These are phyloP conservation scores for Leucoraja erinaceus DNA, from an alignment of 2,113 vertebrate genomes.

Conservation along the genomic window DNA sequence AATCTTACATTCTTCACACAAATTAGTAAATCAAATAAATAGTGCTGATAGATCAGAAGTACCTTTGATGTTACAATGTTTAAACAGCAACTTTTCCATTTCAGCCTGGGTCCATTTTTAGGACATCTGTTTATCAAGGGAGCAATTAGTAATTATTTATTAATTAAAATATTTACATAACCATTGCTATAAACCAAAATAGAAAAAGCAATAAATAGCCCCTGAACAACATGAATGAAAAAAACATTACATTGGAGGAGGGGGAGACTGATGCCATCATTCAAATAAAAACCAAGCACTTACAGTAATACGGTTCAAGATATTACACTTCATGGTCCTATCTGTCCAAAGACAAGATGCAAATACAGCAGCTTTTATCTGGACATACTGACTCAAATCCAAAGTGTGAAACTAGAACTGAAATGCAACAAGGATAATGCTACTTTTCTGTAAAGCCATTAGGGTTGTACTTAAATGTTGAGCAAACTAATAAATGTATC, in stretches of 20 bases:
- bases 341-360: not conserved
- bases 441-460: not conserved
- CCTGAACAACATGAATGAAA: too few species aligned
- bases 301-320: not conserved
- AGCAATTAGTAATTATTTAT: not conserved
- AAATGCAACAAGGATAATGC: not conserved
- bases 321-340: not conserved
- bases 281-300: not conserved
- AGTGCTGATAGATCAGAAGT: constrained; percentile 4
- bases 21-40: too few species aligned
- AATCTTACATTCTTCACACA: not conserved
- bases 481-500: not conserved
- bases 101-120: not conserved
- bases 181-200: not conserved
- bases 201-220: not conserved
- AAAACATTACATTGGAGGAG: too few species aligned
- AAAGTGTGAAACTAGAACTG: not conserved
- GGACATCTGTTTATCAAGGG: not conserved
- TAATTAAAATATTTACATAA: not conserved
- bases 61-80: constrained; percentile 16
- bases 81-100: not conserved
- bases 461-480: not conserved
- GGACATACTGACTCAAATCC: not conserved
- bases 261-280: not conserved
- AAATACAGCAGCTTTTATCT: not conserved